Base-by-base conservation (phyloP, 2,888 invertebrate species). In the Scaptomyza caliginosa region DNA sequence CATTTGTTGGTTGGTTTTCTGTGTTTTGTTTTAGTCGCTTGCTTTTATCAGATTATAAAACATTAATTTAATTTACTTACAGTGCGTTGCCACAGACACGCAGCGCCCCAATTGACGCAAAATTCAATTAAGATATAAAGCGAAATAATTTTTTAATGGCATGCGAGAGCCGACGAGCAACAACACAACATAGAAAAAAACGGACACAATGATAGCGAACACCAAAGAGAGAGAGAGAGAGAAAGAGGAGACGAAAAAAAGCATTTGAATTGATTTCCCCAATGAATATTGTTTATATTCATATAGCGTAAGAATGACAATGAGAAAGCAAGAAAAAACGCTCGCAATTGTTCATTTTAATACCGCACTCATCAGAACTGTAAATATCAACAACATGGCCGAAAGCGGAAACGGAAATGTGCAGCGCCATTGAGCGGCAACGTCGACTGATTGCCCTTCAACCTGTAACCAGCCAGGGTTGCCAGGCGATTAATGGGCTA, bases 81-180 rank as follows among this genome's bases (percentile, higher is more conserved):
- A 74, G 48, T 59, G 50, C 58, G 70, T 17, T 67, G 45, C 32
- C 56, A 34, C 70, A 73, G 62, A 69, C 77, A 74, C 82, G 75
- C 65, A 67, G 68, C 62, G 72, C 65, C 58, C 49, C 86, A 75
- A 85, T 76, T 73, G 69, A 78, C 69, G 76, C 68, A 43, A 70
- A 81, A 83, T 79, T 81, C 83, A 81, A 86, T 81, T 81, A 86
- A 79, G 76, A 76, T 76, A 83, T 83, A 79, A 82, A 86, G 77
- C 68, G 80, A 83, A 81, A 83, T 86, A 70, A 81, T 86, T 82
- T 86, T 83, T 81, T 81, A 82, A 81, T 81, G 83, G 79, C 84
- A 73, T 62, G 34, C 40, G 19, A 48, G 17, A 19, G n/a, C 13
- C 7, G 13, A 21, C n/a, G 19, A n/a, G 13, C 30, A 30, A 30